Evolutionary conservation across 2,888 invertebrate species (phyloP), one percentile per base, ranked within the genome.

Genomic region (Epirrhoe tristata): DNA sequence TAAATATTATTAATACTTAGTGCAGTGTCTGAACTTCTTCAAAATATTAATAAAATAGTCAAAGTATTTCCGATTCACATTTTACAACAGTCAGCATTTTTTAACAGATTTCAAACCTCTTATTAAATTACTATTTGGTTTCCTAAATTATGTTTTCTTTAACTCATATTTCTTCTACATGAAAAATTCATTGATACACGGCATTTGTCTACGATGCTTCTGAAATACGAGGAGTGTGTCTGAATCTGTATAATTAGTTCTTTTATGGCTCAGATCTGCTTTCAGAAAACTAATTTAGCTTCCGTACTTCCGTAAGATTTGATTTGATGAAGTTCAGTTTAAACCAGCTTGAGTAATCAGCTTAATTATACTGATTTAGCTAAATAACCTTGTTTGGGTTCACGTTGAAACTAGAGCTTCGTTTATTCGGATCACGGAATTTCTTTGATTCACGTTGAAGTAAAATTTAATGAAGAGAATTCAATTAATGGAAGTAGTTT

Each of bases 251-350:
- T 67, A 63, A 63, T 67, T 63, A 51, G 53, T 58, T 57, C 39
- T 63, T 67, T 60, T 63, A 57, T 39, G 50, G 43, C 56, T 67
- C 55, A 61, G 60, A 67, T 59, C 56, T 51, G 57, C 39, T 63
- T 56, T 60, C 53, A 54, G 34, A 57, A 57, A 69, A 66, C 61
- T 56, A 58, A 63, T 58, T 61, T 63, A 53, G 43, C 54, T 66
- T 64, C 54, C 56, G 58, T 57, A 59, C 46, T 63, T 67, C 51
- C 56, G 43, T n/a, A 58, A 34, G 31, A 60, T 58, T 57, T 52
- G 24, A 51, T 58, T 58, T 59, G 36, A 59, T 59, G 14, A 53
- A 63, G 58, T 63, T 46, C 17, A 46, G 39, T 53, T 34, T 59
- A 24, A 31, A 55, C 14, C 50, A n/a, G 14, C 46, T 16, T 16